These are phyloP conservation scores for Labrus mixtus DNA, from an alignment of 2,113 vertebrate genomes.

Conservation along the genomic window DNA sequence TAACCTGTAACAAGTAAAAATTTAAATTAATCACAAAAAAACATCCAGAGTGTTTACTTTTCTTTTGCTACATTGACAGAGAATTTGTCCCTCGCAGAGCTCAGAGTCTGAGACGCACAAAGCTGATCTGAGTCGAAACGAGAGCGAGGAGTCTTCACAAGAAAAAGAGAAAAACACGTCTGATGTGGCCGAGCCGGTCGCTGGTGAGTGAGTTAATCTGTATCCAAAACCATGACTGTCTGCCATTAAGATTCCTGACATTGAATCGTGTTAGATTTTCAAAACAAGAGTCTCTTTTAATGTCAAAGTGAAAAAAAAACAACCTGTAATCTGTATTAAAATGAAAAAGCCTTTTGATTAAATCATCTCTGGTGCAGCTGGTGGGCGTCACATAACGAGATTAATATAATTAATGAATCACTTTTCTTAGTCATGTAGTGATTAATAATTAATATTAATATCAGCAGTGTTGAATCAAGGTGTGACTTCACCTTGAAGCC, in stretches of 20 bases:
- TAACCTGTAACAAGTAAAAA: no score
- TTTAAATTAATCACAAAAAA: not conserved
- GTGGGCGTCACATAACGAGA: no score
- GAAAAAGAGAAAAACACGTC: conserved; percentile 53
- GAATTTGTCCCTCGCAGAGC: conserved; percentile 51
- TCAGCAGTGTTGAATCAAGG: not conserved
- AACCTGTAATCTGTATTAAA: not conserved
- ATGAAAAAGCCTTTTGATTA: no score
- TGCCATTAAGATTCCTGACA: not conserved
- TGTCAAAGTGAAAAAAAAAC: no score
- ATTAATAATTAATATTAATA: not conserved
- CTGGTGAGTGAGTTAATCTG: conserved; percentile 53
- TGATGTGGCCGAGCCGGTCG: conserved; percentile 55
- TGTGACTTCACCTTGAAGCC: not conserved
- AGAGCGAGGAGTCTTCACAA: conserved; percentile 80
- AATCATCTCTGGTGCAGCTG: no score
- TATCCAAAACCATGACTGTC: not conserved
- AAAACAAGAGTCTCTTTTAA: no score
- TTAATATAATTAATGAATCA: no score
- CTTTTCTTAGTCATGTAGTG: no score
- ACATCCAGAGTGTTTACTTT: not conserved
- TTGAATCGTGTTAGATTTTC: not conserved
- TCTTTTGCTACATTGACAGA: not conserved
- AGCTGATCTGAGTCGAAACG: conserved; percentile 75
- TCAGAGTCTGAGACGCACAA: conserved; percentile 60